Percentiles rank a stretch among this genome's conserved stretches.
Evolutionary conservation across 2,797 vertebrate species (phyloP).

Genomic region (Brachyalestes nurse): DNA sequence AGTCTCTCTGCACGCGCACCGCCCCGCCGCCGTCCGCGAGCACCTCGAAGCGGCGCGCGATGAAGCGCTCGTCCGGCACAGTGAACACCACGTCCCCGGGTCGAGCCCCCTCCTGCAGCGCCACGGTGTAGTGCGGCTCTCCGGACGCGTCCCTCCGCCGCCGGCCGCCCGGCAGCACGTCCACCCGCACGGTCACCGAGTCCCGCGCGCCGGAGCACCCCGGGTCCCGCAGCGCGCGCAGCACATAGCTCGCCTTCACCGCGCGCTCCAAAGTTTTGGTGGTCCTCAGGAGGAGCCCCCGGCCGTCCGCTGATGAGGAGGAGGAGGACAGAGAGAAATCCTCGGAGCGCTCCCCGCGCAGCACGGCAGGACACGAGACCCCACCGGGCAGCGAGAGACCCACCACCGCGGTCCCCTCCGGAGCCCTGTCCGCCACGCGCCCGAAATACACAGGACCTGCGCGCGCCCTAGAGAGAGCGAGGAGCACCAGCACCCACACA

Average conservation of each 20-base stretch:
- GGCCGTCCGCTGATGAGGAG: conserved; percentile 44
- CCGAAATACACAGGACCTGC: conserved; percentile 59
- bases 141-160: conserved; percentile 68
- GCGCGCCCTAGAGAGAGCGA: conserved; percentile 52
- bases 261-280: conserved; percentile 76
- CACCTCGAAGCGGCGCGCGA: conserved; percentile 82
- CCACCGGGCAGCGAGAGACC: conserved; percentile 64
- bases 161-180: conserved; percentile 66
- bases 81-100: conserved; percentile 86
- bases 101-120: conserved; percentile 73
- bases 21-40: conserved; percentile 68
- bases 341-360: conserved; percentile 68
- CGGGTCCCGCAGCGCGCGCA: conserved; percentile 64
- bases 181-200: conserved; percentile 66
- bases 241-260: conserved; percentile 71
- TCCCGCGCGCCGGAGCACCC: conserved; percentile 46
- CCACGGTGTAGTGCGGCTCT: conserved; percentile 77
- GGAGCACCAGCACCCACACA: conserved; percentile 52
- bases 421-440: conserved; percentile 71
- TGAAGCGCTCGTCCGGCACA: conserved; percentile 79
- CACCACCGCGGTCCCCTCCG: conserved; percentile 68
- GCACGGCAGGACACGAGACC: conserved; percentile 57
- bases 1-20: conserved; percentile 81
- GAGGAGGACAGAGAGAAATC: conserved; percentile 67
- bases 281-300: conserved; percentile 71